These are phyloP conservation scores for Rhinichthys osculus DNA, from an alignment of 2,797 vertebrate species.

Conservation along the genomic window DNA sequence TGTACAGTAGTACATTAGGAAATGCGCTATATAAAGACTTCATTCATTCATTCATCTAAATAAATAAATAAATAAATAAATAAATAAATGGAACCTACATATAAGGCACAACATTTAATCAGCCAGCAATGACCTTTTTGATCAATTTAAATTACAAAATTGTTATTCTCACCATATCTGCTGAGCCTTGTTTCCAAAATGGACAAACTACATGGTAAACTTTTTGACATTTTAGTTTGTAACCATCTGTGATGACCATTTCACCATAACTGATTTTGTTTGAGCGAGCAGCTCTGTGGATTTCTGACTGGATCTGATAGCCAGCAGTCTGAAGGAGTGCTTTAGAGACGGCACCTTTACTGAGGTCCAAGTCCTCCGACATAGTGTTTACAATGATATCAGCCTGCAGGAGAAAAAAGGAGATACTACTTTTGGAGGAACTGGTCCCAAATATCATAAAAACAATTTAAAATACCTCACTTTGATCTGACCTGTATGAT, in stretches of 20 bases:
- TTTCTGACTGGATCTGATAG: constrained; percentile 72
- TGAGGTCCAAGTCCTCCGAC: constrained; percentile 74
- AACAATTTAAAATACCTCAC: neutral
- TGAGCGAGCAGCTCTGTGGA: constrained; percentile 20
- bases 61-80: too few species aligned
- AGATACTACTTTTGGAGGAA: neutral
- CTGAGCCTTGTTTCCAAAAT: constrained; percentile 58
- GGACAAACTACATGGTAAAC: constrained; percentile 83
- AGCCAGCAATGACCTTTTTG: neutral
- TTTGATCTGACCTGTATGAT: neutral
- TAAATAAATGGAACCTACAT: neutral
- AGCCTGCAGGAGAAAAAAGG: constrained; percentile 70
- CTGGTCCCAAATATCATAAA: neutral
- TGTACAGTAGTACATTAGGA: too few species aligned
- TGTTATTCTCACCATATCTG: constrained; percentile 73
- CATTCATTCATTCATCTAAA: too few species aligned
- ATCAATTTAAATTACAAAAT: neutral
- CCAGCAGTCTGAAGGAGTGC: constrained; percentile 83
- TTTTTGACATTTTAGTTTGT: constrained; percentile 69
- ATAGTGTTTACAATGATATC: constrained; percentile 85
- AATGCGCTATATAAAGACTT: too few species aligned
- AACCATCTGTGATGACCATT: constrained; percentile 77
- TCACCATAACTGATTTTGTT: constrained; percentile 38
- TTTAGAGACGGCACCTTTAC: constrained; percentile 78
- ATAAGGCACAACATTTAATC: neutral